Conservation (phyloP, 2,113 vertebrate genomes). For the Opisthocomus hoazin region DNA sequence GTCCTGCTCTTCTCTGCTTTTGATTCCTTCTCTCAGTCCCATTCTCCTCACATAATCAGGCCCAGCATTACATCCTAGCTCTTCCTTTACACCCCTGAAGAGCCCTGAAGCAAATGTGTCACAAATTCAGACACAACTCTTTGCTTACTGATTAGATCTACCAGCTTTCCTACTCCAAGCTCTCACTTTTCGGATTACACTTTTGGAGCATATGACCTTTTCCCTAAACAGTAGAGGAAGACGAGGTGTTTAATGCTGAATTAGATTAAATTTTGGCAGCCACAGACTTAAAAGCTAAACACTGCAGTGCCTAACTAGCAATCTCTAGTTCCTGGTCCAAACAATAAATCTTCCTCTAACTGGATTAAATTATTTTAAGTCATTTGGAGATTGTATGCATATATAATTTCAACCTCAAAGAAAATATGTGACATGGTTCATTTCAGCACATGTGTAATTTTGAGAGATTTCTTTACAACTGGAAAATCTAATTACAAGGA, state of each 20-base stretch:
- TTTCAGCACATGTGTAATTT: background rate
- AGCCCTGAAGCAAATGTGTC: background rate
- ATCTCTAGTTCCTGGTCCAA: background rate
- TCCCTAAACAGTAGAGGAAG: background rate
- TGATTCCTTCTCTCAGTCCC: background rate
- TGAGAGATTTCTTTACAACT: background rate
- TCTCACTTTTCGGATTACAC: background rate
- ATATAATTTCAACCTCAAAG: background rate
- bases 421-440: background rate
- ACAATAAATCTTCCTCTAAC: background rate
- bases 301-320: background rate
- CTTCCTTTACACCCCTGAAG: background rate
- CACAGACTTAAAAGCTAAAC: background rate
- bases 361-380: background rate
- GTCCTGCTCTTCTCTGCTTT: background rate
- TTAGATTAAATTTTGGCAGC: background rate
- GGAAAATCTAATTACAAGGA: slow-evolving; percentile 6
- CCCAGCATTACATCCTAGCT: background rate
- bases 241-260: background rate
- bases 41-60: background rate
- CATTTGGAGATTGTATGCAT: background rate
- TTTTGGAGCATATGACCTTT: background rate
- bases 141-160: background rate
- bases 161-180: background rate
- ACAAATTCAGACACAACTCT: background rate